Evolutionary conservation across 2,113 vertebrate genomes (phyloP).

Genomic region (Dasypus novemcinctus): DNA sequence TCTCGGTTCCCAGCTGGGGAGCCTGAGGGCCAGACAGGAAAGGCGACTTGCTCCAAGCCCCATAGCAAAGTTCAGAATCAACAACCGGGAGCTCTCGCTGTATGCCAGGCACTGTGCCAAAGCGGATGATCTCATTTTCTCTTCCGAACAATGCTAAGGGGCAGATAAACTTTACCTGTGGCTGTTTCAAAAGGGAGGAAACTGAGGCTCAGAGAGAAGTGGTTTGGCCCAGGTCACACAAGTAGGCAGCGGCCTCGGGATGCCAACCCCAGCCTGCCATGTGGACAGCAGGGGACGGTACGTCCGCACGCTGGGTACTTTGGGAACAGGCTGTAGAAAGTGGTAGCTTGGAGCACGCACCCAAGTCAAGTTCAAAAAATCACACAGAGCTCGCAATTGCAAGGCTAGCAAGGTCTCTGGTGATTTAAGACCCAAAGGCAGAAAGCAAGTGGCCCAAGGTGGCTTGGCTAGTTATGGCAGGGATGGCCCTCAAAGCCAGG

Average conservation of each 20-base stretch:
- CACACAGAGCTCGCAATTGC: neutral
- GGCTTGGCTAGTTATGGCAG: neutral
- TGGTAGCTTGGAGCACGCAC: neutral
- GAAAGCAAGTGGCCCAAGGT: neutral
- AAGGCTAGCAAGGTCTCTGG: neutral
- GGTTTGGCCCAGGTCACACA: neutral
- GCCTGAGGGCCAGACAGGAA: neutral
- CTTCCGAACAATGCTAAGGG: neutral
- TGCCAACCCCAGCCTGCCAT: no score
- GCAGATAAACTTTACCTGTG: neutral
- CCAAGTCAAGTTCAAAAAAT: neutral
- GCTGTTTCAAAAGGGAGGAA: neutral
- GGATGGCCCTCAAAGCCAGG: neutral
- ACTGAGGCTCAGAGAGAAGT: neutral
- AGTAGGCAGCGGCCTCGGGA: neutral
- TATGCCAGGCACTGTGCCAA: neutral
- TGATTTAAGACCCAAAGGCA: neutral
- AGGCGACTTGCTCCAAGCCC: neutral
- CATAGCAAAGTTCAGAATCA: neutral
- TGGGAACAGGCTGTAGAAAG: neutral
- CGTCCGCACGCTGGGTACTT: neutral
- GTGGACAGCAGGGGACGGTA: neutral
- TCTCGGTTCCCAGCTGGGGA: neutral
- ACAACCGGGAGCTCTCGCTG: rapidly evolving
- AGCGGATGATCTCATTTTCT: neutral